Base-by-base conservation (phyloP, 64 coral and sea anemone species). In the Actinia tenebrosa region DNA sequence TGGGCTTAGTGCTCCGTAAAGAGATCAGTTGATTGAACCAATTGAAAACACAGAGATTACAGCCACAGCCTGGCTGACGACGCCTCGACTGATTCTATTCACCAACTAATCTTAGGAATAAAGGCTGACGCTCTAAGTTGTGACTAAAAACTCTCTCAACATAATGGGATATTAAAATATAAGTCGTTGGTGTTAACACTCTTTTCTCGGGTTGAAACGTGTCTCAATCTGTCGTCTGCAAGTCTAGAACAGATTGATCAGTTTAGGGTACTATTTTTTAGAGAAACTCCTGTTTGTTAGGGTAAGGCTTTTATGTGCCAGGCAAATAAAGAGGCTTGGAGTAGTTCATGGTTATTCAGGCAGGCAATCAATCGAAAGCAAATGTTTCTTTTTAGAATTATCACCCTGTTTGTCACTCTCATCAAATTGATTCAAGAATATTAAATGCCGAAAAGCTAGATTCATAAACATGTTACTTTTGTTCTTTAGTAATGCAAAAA, bases 21-120 rank as follows among this genome's bases (percentile, higher is more conserved):
- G 25, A 75, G 69, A 27, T 75, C 69, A 75, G 23, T 30, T 75
- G 69, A 75, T 75, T 75, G 69, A 75, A 75, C 69, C 69, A 75
- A 75, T 75, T 75, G 69, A 75, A 75, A 75, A 75, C 69, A 75
- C 22, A 75, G 69, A 75, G 69, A 75, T 75, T 75, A 75, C 26
- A 75, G 69, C 26, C 69, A 42, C 26, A 75, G 69, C 69, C 69
- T 75, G 69, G 26, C 69, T 75, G 69, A 75, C 69, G 69, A 75
- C 69, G 26, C n/a, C n/a, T 75, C 23, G 69, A 75, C 69, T 75
- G 69, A 42, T 75, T 75, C 69, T 42, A 75, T 75, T 75, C 69
- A 75, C 26, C 10, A 30, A 75, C 69, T 75, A 75, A 75, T 75
- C 69, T 75, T 75, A 14, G 22, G 69, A 75, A 75, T 75, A 75